A percentile compares a stretch with the other conserved stretches of the same genome.
These are phyloP conservation scores for Tenualosa thibaudeaui DNA, from an alignment of 2,797 vertebrate genomes.

Conservation along the genomic window DNA sequence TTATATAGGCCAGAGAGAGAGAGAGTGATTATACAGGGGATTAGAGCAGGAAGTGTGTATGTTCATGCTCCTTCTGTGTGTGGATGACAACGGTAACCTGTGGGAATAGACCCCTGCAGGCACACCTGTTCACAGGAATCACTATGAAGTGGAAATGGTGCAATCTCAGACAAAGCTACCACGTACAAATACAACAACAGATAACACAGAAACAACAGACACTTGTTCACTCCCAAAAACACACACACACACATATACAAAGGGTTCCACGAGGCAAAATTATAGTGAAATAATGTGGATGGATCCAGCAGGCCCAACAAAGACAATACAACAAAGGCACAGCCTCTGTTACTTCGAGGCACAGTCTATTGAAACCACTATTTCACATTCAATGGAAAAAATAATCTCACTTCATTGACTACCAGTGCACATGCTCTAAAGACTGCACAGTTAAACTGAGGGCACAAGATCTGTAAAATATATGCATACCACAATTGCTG, in stretches of 20 bases:
- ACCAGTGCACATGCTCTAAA: slow-evolving; percentile 2
- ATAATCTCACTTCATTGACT: not conserved
- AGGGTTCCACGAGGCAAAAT: not conserved
- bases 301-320: not conserved
- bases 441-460: not conserved
- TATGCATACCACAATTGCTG: not conserved
- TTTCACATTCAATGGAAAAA: not conserved
- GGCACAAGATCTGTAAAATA: not conserved
- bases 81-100: not conserved
- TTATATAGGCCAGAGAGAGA: not conserved
- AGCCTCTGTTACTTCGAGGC: not conserved
- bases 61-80: not conserved
- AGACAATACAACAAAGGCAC: slow-evolving; percentile 13
- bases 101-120: not conserved
- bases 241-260: not conserved
- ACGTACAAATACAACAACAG: not conserved
- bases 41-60: not conserved
- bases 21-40: not conserved
- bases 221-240: not conserved
- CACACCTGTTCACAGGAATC: not conserved
- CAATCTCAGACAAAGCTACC: not conserved
- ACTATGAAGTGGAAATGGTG: not conserved
- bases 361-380: slow-evolving; percentile 1
- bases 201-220: not conserved
- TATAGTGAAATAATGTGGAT: slow-evolving; percentile 18